Evolutionary conservation across 2,888 invertebrate species (phyloP), one percentile per base, ranked within the genome.

Genomic region (Halictus quadricinctus): DNA sequence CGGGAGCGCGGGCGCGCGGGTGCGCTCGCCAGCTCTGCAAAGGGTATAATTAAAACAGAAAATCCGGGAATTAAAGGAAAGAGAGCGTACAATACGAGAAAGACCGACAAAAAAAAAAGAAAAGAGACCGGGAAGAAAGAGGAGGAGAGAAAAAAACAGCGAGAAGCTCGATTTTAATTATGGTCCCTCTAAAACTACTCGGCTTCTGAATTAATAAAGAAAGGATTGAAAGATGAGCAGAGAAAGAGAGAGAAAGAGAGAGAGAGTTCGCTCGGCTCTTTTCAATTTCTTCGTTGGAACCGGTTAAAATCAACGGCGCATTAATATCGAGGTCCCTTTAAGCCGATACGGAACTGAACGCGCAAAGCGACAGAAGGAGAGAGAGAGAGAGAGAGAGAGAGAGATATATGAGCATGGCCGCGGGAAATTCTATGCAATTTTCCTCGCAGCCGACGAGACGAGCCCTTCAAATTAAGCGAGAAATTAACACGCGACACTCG

Each of bases 151-250:
- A 36, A 66, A 58, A 66, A 36, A 69, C 25, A 41, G 69, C 48
- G 77, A 69, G 72, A 48, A 76, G 50, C 78, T 70, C 84, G 84
- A 75, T 84, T 78, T 84, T 84, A 84, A 84, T 84, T 84, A 84
- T 84, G 70, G 54, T 77, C 48, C 18, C 66, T 73, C 66, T 83
- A 77, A 83, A 83, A 78, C 73, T 78, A 60, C 79, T 74, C 78
- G 60, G 70, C 29, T 74, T 64, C 74, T 64, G 84, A 78, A 84
- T 84, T 83, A 83, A 83, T 84, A 83, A 83, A 84, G 84, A 78
- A 84, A 64, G 78, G 79, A 84, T 83, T 83, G 84, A 83, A 75
- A 72, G 70, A 50, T n/a, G 64, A 41, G 80, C 21, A 54, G 21
- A 54, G 18, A 50, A 0, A 50, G 18, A 50, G 50, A 50, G 50